Evolutionary conservation across 2,888 invertebrate species (phyloP), one percentile per base, ranked within the genome.

Genomic region (Drosophila ustulata): DNA sequence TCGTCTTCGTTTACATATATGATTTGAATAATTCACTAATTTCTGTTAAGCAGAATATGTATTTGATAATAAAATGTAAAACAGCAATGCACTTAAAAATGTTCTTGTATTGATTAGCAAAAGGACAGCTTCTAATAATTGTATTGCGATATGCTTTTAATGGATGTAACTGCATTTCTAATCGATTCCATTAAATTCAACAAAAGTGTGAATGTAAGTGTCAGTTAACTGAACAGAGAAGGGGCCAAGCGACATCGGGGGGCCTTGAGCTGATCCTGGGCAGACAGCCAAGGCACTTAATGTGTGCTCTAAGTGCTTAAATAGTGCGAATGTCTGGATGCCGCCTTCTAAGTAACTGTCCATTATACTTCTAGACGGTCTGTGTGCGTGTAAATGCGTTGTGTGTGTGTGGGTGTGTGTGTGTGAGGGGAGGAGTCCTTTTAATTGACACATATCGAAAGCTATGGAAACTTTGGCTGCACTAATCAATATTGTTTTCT

Each of bases 231-330:
- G 57, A 50, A 52, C 46, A 1, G 32, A 57, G 49, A 45, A 30
- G 47, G 55, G 43, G 46, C 56, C 34, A 56, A 18, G 26, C 13
- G 4, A 6, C 23, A 30, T 4, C 0, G 3, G 9, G 26, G 58
- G 28, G 51, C 23, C 34, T 62, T 66, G 46, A 43, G n/a, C 69
- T 64, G 63, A 55, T 64, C 4, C 55, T 71, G 82, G 88, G 84
- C 72, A 78, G 75, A 58, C 62, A 67, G 75, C 82, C 79, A 78
- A 71, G 58, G 52, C 78, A 75, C 72, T 82, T 68, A 82, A 67
- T 72, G 88, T 64, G 88, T 62, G 68, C 65, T 57, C 85, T 71
- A 62, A 81, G 82, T 76, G 79, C 78, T 76, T 70, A 78, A 50
- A 65, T 66, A 68, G 76, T 68, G 61, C 75, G 45, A 68, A 51